Conservation (phyloP, 2,888 invertebrate species). For the Eristalinus sepulchralis region DNA sequence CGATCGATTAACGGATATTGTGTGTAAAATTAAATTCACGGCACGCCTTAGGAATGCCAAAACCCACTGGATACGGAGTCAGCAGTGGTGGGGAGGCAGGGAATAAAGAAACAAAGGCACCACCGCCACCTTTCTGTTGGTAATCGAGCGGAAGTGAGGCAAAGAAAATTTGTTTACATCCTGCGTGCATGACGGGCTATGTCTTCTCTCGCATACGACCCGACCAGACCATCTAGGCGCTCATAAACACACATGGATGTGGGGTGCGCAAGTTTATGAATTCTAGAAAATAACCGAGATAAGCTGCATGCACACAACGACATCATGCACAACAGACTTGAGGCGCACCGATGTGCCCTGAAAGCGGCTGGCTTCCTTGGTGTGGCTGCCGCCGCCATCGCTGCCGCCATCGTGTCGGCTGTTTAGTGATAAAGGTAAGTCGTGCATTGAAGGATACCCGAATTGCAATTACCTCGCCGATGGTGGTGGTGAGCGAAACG, state of each 20-base stretch:
- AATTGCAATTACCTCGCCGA: conserved; percentile 51
- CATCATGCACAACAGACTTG: conserved; percentile 44
- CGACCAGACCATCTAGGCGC: conserved; percentile 32
- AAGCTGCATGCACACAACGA: conserved; percentile 60
- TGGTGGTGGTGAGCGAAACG: neutral
- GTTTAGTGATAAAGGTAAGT: conserved; percentile 47
- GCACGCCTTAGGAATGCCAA: conserved; percentile 57
- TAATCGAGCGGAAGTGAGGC: neutral
- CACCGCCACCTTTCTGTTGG: neutral
- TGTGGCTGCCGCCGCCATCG: conserved; percentile 6
- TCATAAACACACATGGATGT: conserved; percentile 58
- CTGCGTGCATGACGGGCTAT: conserved; percentile 57
- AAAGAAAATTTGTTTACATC: conserved; percentile 62
- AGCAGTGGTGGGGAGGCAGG: neutral
- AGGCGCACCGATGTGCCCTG: conserved; percentile 5
- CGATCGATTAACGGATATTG: conserved; percentile 64
- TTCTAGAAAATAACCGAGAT: conserved; percentile 64
- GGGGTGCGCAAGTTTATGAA: conserved; percentile 65
- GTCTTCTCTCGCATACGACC: neutral
- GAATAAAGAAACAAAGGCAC: conserved; percentile 10
- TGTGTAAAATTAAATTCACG: conserved; percentile 67
- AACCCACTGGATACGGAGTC: conserved; percentile 22
- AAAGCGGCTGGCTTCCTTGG: neutral
- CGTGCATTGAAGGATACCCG: conserved; percentile 61
- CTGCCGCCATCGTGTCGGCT: conserved; percentile 9